These are phyloP conservation scores for Brachypteracias leptosomus DNA, from an alignment of 2,113 vertebrate species.

Conservation along the genomic window DNA sequence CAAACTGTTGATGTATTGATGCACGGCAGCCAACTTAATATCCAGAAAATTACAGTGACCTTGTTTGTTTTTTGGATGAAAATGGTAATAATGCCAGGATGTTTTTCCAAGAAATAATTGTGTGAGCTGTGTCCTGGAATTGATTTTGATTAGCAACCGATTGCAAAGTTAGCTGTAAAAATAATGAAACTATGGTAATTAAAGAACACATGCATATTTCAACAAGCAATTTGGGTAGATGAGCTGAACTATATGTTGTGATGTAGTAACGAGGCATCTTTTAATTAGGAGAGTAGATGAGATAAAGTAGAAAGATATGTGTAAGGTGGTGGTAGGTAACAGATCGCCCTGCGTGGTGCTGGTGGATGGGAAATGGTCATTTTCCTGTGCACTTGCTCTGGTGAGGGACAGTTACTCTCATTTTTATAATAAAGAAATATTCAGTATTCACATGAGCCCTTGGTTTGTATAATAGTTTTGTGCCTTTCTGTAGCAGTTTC, in stretches of 20 bases:
- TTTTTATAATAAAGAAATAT: neutral
- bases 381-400: neutral
- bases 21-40: neutral
- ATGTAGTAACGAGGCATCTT: neutral
- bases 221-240: neutral
- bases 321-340: neutral
- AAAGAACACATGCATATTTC: neutral
- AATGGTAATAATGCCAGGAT: neutral
- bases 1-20: neutral
- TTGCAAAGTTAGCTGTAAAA: neutral
- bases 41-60: neutral
- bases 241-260: neutral
- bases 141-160: neutral
- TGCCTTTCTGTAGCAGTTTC: neutral
- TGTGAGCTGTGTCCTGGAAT: neutral
- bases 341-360: neutral
- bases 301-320: neutral
- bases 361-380: neutral
- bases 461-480: neutral
- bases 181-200: neutral
- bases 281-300: neutral
- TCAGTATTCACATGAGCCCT: neutral
- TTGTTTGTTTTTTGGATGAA: neutral
- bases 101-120: neutral
- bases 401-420: neutral